A percentile compares a stretch with the other conserved stretches of the same genome.
Conservation (phyloP, 2,888 invertebrate species). For the Lottia gigantea region DNA sequence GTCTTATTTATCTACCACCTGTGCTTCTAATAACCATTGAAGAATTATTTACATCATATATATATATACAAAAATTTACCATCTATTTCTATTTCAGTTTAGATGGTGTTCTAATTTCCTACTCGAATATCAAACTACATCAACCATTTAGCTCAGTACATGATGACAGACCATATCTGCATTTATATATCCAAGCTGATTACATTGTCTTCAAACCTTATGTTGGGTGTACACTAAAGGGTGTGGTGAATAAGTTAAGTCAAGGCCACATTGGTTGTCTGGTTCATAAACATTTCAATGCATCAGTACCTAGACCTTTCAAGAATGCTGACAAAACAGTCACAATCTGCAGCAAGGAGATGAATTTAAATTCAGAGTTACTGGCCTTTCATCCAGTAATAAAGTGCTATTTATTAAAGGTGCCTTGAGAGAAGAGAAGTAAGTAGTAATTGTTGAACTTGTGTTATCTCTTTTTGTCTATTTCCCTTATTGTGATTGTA, state of each 20-base stretch:
- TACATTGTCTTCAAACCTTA: slow-evolving; percentile 78
- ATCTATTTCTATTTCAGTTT: slow-evolving; percentile 71
- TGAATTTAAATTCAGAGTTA: slow-evolving; percentile 75
- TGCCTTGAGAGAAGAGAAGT: slow-evolving; percentile 19
- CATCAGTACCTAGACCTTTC: slow-evolving; percentile 76
- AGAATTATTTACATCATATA: too few species aligned
- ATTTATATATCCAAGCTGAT: slow-evolving; percentile 77
- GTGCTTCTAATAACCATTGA: too few species aligned
- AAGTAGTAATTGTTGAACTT: too few species aligned
- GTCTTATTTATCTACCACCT: too few species aligned
- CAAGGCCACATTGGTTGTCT: slow-evolving; percentile 77
- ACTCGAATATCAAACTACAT: slow-evolving; percentile 75
- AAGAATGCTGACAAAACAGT: slow-evolving; percentile 70
- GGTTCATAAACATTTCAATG: slow-evolving; percentile 79
- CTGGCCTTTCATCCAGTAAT: slow-evolving; percentile 70
- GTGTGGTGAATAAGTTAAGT: slow-evolving; percentile 78
- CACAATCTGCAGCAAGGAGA: slow-evolving; percentile 73
- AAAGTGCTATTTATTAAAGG: slow-evolving; percentile 46
- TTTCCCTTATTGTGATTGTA: too few species aligned
- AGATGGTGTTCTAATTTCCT: slow-evolving; percentile 77
- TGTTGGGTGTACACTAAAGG: slow-evolving; percentile 73
- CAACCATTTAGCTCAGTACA: slow-evolving; percentile 74
- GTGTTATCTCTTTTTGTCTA: too few species aligned
- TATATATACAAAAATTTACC: too few species aligned
- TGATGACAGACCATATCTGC: slow-evolving; percentile 75